Conservation (phyloP, 1,140 invertebrate species). For the Rhopalosiphum maidis region DNA sequence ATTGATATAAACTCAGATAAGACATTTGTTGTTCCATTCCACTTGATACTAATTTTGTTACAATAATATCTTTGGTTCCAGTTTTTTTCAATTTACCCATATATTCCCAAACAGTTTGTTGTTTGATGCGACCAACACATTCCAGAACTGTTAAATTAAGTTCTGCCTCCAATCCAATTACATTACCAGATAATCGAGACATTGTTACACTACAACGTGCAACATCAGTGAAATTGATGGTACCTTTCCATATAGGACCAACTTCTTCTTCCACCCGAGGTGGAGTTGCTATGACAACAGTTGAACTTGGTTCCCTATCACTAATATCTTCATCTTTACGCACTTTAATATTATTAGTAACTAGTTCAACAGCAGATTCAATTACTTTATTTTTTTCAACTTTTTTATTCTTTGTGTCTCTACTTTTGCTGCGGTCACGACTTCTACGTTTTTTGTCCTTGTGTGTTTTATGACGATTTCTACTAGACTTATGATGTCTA, state of each 20-base stretch:
- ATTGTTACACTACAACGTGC: constrained; percentile 86
- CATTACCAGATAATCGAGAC: constrained; percentile 78
- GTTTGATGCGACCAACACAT: constrained; percentile 89
- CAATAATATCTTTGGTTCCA: constrained; percentile 85
- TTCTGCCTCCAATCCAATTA: constrained; percentile 73
- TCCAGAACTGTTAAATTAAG: constrained; percentile 77
- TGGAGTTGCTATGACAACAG: constrained; percentile 68
- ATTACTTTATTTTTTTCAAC: constrained; percentile 61
- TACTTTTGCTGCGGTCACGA: constrained; percentile 51
- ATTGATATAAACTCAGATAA: constrained; percentile 88
- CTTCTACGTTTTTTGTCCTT: constrained; percentile 58
- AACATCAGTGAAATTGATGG: constrained; percentile 89
- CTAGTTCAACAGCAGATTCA: neutral
- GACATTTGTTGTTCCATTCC: constrained; percentile 83
- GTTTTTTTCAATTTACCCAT: constrained; percentile 88
- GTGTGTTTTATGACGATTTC: constrained; percentile 59
- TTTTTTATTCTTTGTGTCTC: constrained; percentile 58
- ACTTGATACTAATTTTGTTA: constrained; percentile 80
- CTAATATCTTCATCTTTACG: constrained; percentile 64
- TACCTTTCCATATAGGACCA: constrained; percentile 81
- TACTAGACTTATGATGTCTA: constrained; percentile 58
- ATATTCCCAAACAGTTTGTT: constrained; percentile 93
- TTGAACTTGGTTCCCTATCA: constrained; percentile 68
- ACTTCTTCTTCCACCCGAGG: constrained; percentile 64
- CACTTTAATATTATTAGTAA: neutral